Base-by-base conservation (phyloP, 1,140 invertebrate genomes). In the Apis dorsata region DNA sequence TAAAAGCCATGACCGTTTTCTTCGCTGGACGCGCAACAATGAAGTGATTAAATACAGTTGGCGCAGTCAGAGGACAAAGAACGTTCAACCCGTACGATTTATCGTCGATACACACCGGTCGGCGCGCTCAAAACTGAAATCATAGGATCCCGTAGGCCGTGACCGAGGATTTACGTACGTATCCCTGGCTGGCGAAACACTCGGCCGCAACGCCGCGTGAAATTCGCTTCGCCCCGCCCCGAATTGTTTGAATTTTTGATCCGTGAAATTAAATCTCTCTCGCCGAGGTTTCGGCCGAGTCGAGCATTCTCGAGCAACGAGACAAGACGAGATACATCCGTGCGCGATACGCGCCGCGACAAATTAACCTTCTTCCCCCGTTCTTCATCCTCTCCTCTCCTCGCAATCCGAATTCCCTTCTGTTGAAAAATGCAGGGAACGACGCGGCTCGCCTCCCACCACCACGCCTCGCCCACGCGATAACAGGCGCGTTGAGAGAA, bases 121-220 rank as follows among this genome's bases (percentile, higher is more conserved):
- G 28, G 28, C 28, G 28, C 28, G 34, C 34, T 7, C 2, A 7
- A 44, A 44, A 44, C 34, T 44, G 34, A 44, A 24, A 44, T 44
- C 34, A 34, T 34, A 34, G 34, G 34, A 34, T 34, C 3, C 34
- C 76, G 55, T 88, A 87, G 88, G 86, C 86, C 85, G 79, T 49
- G 28, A 12, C 11, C 44, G 13, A 55, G 24, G 75, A 66, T 66
- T 66, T 55, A 53, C 62, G 51, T 55, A 53, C 62, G 51, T n/a
- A 53, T 65, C 21, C 5, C 51, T 7, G 51, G 21, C 51, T 7
- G 51, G 21, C 11, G 24, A 77, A 66, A 77, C 53, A 44, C 28
- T 62, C 24, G 9, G n/a, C 11, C 13, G 49, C 51, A 66, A 19
- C 44, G 21, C n/a, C 28, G 53, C 57, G 44, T 53, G 28, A 63